Evolutionary conservation across 2,888 invertebrate species (phyloP).

Genomic region (Raillietiella orientalis): DNA sequence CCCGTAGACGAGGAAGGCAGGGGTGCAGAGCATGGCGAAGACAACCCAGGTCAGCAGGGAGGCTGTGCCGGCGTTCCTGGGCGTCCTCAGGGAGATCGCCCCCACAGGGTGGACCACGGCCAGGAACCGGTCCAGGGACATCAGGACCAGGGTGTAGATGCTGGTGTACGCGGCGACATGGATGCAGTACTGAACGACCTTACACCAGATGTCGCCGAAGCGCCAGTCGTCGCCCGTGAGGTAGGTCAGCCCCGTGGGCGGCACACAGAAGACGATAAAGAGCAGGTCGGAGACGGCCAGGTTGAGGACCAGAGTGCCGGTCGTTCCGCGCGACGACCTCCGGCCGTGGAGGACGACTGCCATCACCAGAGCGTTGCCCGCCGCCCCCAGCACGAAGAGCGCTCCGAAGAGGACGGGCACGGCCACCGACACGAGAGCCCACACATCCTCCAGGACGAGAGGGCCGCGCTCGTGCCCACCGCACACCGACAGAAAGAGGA

Average conservation of each 20-base stretch:
- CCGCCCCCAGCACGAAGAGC: constrained; percentile 51
- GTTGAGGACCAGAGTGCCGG: constrained; percentile 66
- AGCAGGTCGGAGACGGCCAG: constrained; percentile 61
- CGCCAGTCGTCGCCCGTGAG: constrained; percentile 62
- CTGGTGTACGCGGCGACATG: constrained; percentile 74
- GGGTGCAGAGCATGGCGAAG: constrained; percentile 40
- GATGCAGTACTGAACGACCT: constrained; percentile 61
- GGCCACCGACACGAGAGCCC: constrained; percentile 14
- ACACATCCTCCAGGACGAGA: no score
- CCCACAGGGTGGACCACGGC: constrained; percentile 76
- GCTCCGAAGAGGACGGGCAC: constrained; percentile 54
- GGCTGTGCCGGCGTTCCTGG: constrained; percentile 41
- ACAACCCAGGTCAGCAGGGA: constrained; percentile 47
- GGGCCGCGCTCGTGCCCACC: no score
- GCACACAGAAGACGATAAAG: constrained; percentile 74
- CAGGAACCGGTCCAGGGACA: constrained; percentile 64
- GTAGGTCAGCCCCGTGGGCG: constrained; percentile 70
- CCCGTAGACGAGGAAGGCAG: constrained; percentile 40
- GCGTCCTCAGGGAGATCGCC: constrained; percentile 50
- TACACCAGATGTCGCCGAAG: constrained; percentile 64
- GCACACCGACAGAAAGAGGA: no score
- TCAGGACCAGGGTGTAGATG: constrained; percentile 68
- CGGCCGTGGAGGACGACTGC: constrained; percentile 58
- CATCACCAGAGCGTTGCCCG: constrained; percentile 63
- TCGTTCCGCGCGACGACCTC: constrained; percentile 72